Conservation (phyloP, 2,113 vertebrate genomes). For the Bombycilla garrulus region DNA sequence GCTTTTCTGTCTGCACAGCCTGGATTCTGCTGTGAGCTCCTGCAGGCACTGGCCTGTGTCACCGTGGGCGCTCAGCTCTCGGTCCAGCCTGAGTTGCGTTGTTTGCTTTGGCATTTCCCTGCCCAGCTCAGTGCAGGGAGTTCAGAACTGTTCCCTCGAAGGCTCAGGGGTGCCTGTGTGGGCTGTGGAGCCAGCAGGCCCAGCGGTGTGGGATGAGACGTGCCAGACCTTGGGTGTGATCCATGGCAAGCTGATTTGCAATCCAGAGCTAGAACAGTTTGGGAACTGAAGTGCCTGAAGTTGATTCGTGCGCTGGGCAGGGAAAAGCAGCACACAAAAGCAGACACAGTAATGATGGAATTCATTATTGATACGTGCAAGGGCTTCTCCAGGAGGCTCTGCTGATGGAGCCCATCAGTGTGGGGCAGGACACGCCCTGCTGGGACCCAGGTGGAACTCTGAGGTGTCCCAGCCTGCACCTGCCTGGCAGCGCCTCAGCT, state of each 20-base stretch:
- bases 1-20: not conserved
- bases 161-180: not conserved
- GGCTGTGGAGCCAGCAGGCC: not conserved
- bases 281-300: not conserved
- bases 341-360: no score
- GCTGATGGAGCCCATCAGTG: fast-evolving
- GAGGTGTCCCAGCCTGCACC: not conserved
- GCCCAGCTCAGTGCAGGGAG: not conserved
- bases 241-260: not conserved
- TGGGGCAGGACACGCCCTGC: not conserved
- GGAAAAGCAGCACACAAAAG: not conserved
- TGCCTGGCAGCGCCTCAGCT: not conserved
- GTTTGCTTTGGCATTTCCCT: not conserved
- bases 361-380: fast-evolving
- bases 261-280: not conserved
- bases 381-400: not conserved
- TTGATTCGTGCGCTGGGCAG: not conserved
- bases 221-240: not conserved
- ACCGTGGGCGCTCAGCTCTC: not conserved
- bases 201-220: fast-evolving
- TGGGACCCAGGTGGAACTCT: fast-evolving
- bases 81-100: not conserved
- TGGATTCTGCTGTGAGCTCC: not conserved
- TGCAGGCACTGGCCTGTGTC: not conserved
- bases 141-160: not conserved